Conservation (phyloP, 2,113 vertebrate species). For the Corythornis cristatus region DNA sequence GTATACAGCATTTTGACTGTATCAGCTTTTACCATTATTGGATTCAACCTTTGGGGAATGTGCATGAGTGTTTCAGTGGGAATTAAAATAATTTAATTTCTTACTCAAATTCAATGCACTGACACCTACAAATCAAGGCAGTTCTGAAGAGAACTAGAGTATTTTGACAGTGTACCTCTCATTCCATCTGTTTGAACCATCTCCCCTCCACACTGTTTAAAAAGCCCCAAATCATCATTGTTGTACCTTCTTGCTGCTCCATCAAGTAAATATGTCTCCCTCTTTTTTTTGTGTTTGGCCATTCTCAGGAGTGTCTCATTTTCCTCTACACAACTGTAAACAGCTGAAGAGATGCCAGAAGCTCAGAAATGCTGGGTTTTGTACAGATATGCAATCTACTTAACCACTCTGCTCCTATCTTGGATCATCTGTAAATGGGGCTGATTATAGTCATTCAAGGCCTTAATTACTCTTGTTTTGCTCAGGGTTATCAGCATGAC, state of each 20-base stretch:
- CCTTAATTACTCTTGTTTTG: background rate
- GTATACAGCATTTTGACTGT: background rate
- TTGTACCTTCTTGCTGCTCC: background rate
- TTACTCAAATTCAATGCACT: background rate
- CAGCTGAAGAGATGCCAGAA: background rate
- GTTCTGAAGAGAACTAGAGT: background rate
- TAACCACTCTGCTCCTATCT: background rate
- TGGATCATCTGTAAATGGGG: background rate
- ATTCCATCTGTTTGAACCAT: background rate
- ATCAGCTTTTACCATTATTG: background rate
- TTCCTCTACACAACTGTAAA: background rate
- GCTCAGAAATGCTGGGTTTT: background rate
- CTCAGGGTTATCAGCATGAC: background rate
- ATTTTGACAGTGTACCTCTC: background rate
- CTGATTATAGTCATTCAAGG: background rate
- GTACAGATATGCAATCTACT: background rate
- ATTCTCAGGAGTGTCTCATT: background rate
- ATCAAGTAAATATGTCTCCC: background rate
- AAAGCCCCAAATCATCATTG: background rate
- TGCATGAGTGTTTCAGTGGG: background rate
- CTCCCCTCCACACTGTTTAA: background rate
- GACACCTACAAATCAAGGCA: background rate
- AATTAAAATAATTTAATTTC: background rate
- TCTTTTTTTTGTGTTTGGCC: background rate
- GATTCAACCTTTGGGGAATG: background rate